Conservation (phyloP, 2,888 invertebrate species). For the Cheiracanthium punctorium region DNA sequence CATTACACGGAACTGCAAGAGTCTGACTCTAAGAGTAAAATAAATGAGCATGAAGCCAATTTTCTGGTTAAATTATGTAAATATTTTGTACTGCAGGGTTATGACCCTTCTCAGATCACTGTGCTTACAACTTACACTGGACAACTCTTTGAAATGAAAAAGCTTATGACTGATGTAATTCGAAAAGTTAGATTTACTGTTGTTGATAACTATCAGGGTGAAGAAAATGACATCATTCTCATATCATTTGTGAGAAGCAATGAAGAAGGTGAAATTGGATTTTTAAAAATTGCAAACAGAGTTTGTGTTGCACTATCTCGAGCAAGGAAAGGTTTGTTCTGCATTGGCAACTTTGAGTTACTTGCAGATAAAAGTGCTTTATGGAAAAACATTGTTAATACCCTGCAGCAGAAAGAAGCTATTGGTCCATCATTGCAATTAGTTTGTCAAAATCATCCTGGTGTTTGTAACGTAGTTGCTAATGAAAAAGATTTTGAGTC, state of each 20-base stretch:
- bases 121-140: slow-evolving; percentile 75
- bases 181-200: slow-evolving; percentile 44
- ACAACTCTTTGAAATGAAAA: slow-evolving; percentile 73
- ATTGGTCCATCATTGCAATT: slow-evolving; percentile 60
- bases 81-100: slow-evolving; percentile 73
- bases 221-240: slow-evolving; percentile 73
- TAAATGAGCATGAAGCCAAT: slow-evolving; percentile 73
- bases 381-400: slow-evolving; percentile 46
- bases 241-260: slow-evolving; percentile 73
- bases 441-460: slow-evolving; percentile 65
- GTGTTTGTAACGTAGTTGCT: slow-evolving; percentile 26
- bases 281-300: slow-evolving; percentile 74
- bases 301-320: slow-evolving; percentile 72
- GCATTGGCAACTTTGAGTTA: slow-evolving; percentile 66
- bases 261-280: slow-evolving; percentile 73
- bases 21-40: slow-evolving; percentile 65
- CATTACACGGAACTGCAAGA: slow-evolving; percentile 45
- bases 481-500: slow-evolving; percentile 57
- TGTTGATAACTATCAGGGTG: slow-evolving; percentile 73
- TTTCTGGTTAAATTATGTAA: slow-evolving; percentile 72
- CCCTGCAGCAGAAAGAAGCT: slow-evolving; percentile 34
- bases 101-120: slow-evolving; percentile 74
- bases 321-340: slow-evolving; percentile 62
- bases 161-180: not conserved
- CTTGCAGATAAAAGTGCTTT: slow-evolving; percentile 25